A percentile compares a stretch with the other conserved stretches of the same genome.
phyloP scores from a whole-genome alignment of 2,888 invertebrate species.

The Drosophila colorata region DNA sequence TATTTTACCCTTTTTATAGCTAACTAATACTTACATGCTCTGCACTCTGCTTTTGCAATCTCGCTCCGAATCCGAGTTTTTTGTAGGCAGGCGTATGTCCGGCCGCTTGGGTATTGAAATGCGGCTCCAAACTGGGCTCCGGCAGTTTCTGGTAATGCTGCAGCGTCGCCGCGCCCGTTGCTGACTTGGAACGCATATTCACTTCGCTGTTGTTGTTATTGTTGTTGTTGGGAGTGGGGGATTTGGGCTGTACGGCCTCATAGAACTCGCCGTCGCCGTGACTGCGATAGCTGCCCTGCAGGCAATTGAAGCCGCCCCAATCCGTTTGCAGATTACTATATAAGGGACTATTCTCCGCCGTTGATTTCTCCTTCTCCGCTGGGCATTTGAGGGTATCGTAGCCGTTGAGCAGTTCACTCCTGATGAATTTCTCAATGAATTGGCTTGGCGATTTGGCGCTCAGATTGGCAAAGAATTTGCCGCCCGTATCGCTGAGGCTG shows the following conservation, averaged over 20 bases:
- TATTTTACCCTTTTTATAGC: too few species aligned
- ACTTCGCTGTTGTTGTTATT: conserved; percentile 47
- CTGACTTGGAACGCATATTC: conserved; percentile 65
- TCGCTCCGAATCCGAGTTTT: conserved; percentile 70
- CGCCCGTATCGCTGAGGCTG: conserved; percentile 62
- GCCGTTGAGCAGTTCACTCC: conserved; percentile 80
- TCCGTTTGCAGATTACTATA: conserved; percentile 66
- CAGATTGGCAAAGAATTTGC: conserved; percentile 73
- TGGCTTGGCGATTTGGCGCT: conserved; percentile 79
- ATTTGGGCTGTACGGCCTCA: conserved; percentile 72
- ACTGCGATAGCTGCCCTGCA: conserved; percentile 83
- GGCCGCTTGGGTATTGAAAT: conserved; percentile 73
- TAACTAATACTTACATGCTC: conserved; percentile 49
- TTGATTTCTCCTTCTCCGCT: conserved; percentile 34
- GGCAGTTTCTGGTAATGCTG: conserved; percentile 80
- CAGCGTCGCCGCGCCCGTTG: conserved; percentile 67
- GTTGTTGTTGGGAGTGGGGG: conserved; percentile 31
- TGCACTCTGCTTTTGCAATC: conserved; percentile 54
- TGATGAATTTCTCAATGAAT: conserved; percentile 83
- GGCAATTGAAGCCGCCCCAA: conserved; percentile 75
- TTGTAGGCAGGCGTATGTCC: conserved; percentile 67
- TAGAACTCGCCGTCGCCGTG: conserved; percentile 81
- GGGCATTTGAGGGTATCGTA: conserved; percentile 78
- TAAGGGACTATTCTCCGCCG: conserved; percentile 39
- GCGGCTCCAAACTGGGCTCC: conserved; percentile 71